Base-by-base conservation (phyloP, 2,888 invertebrate species). In the Furcula furcula region DNA sequence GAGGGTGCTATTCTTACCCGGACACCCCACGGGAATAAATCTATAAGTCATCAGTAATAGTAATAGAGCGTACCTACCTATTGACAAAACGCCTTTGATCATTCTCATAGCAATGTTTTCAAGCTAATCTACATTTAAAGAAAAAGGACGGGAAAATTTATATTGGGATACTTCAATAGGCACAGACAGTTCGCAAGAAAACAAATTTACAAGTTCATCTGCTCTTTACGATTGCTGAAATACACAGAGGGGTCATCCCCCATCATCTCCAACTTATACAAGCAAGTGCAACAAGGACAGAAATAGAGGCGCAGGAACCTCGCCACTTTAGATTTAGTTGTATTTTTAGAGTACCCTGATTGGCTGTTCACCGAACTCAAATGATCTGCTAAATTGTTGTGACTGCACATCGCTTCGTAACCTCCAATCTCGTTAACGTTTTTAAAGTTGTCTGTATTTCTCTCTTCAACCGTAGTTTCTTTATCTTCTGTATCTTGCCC, bases 251-350 rank as follows among this genome's bases (percentile, higher is more conserved):
- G 52, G 3, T 76, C 65, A 0, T 77, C 73, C 12, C 65, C 62
- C 61, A 73, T 72, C 42, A 70, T 83, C 39, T 87, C 87, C 34
- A 86, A 56, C 43, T 76, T 68, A 32, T 87, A 87, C 2, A 87
- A 65, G 50, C 87, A 87, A 7, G 78, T 75, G 48, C 86, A 86
- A 56, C 87, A 88, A 1, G 87, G 83, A 46, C 86, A 87, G 40
- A 88, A 88, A 48, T 86, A 87, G 6, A 87, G 51, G 1, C 86
- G 76, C 19, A 87, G 49, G 55, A 87, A 86, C 44, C 69, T 70
- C 0, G 86, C 85, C 19, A 86, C 50, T 54, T 76, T 85, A 0
- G 85, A 80, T 43, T 71, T 82, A 4, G 46, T 70, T 9, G 66
- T 73, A 1, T 52, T 42, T 27, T 58, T 66, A 1, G 68, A 65